Percentiles rank a stretch among this genome's conserved stretches.
phyloP scores from a whole-genome alignment of 2,113 vertebrate genomes.

The Sinocyclocheilus grahami region DNA sequence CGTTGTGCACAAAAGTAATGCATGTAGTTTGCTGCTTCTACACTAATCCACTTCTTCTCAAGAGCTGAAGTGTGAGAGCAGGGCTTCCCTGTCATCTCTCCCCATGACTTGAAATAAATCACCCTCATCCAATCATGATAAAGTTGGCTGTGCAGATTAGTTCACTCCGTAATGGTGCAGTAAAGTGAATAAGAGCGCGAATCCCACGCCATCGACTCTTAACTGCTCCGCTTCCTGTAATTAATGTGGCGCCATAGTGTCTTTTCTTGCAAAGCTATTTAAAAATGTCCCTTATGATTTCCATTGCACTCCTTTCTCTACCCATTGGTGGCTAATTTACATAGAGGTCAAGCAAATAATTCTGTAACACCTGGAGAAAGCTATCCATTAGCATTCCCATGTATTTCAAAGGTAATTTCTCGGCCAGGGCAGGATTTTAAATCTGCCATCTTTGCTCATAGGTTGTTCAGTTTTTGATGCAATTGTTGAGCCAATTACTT shows the following conservation, averaged over 20 bases:
- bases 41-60: constrained; percentile 37
- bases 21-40: not conserved
- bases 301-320: not conserved
- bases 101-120: constrained; percentile 67
- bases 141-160: constrained; percentile 66
- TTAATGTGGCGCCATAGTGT: constrained; percentile 62
- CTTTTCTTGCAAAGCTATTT: constrained; percentile 60
- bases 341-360: not conserved
- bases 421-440: not conserved
- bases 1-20: not conserved
- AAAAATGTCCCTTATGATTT: constrained; percentile 51
- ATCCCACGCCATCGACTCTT: constrained; percentile 56
- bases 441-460: not conserved
- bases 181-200: constrained; percentile 63
- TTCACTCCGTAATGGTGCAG: constrained; percentile 56
- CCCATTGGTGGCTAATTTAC: not conserved
- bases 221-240: constrained; percentile 65
- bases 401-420: not conserved
- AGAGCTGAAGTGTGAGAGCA: not conserved
- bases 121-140: constrained; percentile 71
- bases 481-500: not conserved
- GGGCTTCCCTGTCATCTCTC: constrained; percentile 58
- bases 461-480: not conserved
- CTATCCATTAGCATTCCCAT: not conserved
- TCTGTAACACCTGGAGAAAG: not conserved